Percentiles rank a stretch among this genome's conserved stretches.
These are phyloP conservation scores for Danio choprae DNA, from an alignment of 2,797 vertebrate genomes.

Conservation along the genomic window DNA sequence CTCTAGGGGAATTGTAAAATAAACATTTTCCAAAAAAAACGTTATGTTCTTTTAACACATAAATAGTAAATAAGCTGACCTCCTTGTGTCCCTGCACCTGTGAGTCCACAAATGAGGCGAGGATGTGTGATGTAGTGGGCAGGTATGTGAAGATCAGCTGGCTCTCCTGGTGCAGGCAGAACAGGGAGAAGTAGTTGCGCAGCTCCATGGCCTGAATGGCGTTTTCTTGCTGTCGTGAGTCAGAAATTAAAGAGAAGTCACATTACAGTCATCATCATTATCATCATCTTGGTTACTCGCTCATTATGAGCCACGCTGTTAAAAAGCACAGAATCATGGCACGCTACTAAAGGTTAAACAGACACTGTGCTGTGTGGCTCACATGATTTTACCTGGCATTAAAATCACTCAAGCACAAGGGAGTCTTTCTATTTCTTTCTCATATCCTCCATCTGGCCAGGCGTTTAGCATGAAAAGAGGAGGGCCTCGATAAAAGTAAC, in stretches of 20 bases:
- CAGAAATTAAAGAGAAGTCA: slow-evolving; percentile 38
- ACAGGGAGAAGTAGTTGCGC: slow-evolving; percentile 94
- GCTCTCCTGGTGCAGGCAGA: slow-evolving; percentile 96
- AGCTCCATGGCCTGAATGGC: slow-evolving; percentile 97
- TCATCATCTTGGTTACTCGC: neutral
- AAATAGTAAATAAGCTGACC: slow-evolving; percentile 75
- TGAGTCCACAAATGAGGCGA: slow-evolving; percentile 94
- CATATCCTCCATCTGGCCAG: neutral
- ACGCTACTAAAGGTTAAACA: neutral
- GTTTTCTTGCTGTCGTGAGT: slow-evolving; percentile 88
- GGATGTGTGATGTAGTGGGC: slow-evolving; percentile 92
- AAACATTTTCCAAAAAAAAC: too few species aligned
- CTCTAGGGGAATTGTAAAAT: too few species aligned
- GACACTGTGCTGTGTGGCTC: neutral
- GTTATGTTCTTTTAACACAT: neutral
- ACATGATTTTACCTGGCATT: neutral
- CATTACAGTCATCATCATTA: neutral
- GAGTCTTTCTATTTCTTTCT: neutral
- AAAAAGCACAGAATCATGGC: neutral
- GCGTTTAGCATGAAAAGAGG: neutral
- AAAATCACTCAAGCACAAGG: slow-evolving; percentile 6
- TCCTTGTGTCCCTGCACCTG: slow-evolving; percentile 97
- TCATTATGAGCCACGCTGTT: slow-evolving; percentile 5
- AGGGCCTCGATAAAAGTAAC: neutral
- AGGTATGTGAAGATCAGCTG: slow-evolving; percentile 96